phyloP scores from a whole-genome alignment of 2,797 vertebrate species.

The Agapornis canus region DNA sequence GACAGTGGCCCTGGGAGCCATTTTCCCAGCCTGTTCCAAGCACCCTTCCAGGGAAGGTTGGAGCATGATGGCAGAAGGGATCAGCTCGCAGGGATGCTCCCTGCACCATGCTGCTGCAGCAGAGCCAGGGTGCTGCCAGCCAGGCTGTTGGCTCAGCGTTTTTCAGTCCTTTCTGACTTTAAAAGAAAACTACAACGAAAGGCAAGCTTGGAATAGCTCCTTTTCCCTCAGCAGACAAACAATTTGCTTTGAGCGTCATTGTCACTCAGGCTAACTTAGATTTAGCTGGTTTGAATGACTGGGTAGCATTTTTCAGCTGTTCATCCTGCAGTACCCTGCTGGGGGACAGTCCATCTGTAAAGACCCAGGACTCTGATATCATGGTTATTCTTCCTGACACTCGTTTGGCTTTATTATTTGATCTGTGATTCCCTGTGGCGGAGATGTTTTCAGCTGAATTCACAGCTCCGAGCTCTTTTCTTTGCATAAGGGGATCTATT shows the following conservation, averaged over 20 bases:
- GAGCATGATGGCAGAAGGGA: rapidly evolving
- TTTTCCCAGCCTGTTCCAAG: background rate
- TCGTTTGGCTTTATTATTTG: background rate
- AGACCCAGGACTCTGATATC: background rate
- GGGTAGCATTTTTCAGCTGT: background rate
- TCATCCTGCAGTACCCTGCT: background rate
- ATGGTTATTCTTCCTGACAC: background rate
- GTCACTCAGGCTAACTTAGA: conserved; percentile 49
- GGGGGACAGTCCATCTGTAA: background rate
- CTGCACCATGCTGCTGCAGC: background rate
- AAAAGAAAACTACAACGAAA: conserved; percentile 12
- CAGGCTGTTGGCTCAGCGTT: background rate
- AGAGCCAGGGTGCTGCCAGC: background rate
- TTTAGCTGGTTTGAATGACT: conserved; percentile 4
- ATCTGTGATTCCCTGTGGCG: background rate
- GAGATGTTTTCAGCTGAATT: conserved; percentile 3
- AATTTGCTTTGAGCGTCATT: conserved; percentile 18
- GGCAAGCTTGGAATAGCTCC: conserved; percentile 1
- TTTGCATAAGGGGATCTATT: background rate
- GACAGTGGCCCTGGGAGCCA: background rate
- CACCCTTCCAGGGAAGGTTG: background rate
- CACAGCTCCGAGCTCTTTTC: background rate
- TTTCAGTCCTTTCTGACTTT: background rate
- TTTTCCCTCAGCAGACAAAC: conserved; percentile 37
- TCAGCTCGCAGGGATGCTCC: background rate